Evolutionary conservation across 2,113 vertebrate genomes (phyloP), one percentile per base, ranked within the genome.

Genomic region (Mus spicilegus): DNA sequence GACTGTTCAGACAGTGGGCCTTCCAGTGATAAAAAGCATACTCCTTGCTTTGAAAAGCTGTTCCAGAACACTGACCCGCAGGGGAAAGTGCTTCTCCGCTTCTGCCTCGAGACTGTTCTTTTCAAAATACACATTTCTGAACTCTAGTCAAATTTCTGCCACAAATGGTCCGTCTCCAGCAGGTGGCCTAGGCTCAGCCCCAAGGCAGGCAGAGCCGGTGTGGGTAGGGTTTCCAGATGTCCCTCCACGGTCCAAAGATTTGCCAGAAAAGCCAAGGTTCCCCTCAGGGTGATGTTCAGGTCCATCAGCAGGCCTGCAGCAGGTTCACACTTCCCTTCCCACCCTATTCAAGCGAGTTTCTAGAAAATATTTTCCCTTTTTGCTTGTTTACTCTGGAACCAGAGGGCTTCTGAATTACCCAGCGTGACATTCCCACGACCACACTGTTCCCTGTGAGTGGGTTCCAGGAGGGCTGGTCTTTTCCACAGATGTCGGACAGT

Each of bases 111-210:
- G 78, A 91, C n/a, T 54, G 13, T 30, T 51, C 17, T 73, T 72
- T 63, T 46, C 33, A 90, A 96, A 77, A 46, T 1, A 17, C 51
- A 73, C 26, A 14, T 5, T 28, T 58, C 56, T 80, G 33, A 67
- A 86, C 54, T 72, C 9, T 0, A 61, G 81, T 84, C 63, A 20
- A 51, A 56, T 70, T 93, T 92, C 95, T 93, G 87, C 78, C 87
- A 69, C 33, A 28, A 78, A 70, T 11, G 33, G 36, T 88, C 28
- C 2, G 0, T 56, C n/a, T n/a, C 28, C 36, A 61, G 42, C 80
- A 96, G 91, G 42, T 51, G 49, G 51, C 12, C 70, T 36, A 1
- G 1, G 7, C 22, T 65, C 36, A 36, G 39, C 28, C n/a, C 77
- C 20, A 2, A 28, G 10, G 42, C 22, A 19, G 39, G n/a, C 33